These are phyloP conservation scores for Rhinogobius similis DNA, from an alignment of 2,113 vertebrate genomes.

Conservation along the genomic window DNA sequence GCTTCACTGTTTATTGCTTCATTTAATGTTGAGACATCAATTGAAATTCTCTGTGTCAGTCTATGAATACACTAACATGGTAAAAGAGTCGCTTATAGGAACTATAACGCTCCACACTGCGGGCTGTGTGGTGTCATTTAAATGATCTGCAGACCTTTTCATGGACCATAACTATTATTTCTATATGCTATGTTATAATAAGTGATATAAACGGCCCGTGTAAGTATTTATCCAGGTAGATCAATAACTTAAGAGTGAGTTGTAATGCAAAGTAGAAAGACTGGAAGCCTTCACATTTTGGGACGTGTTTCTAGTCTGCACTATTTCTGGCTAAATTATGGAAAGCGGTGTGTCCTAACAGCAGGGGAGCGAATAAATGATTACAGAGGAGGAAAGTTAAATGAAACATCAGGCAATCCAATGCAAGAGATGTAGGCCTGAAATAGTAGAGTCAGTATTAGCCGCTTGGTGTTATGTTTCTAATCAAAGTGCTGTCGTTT, in stretches of 20 bases:
- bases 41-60: too few relatives aligned
- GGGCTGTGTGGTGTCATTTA: too few relatives aligned
- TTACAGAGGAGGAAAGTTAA: conserved; percentile 2
- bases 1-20: too few relatives aligned
- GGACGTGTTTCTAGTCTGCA: neutral
- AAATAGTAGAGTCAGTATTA: neutral
- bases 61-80: too few relatives aligned
- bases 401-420: conserved; percentile 5
- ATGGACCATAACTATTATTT: too few relatives aligned
- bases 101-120: too few relatives aligned
- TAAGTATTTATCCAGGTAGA: neutral
- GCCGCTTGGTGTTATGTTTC: neutral
- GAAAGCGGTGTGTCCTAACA: conserved; percentile 4
- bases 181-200: too few relatives aligned
- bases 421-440: neutral
- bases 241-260: neutral
- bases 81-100: too few relatives aligned
- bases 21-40: too few relatives aligned
- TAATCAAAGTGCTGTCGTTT: neutral
- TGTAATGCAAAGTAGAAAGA: neutral
- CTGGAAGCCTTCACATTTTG: neutral
- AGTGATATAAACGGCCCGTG: too few relatives aligned
- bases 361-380: neutral
- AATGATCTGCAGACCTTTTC: too few relatives aligned
- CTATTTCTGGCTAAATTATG: conserved; percentile 3